Evolutionary conservation across 2,113 vertebrate genomes (phyloP), one percentile per base, ranked within the genome.

Genomic region (Miniopterus natalensis): DNA sequence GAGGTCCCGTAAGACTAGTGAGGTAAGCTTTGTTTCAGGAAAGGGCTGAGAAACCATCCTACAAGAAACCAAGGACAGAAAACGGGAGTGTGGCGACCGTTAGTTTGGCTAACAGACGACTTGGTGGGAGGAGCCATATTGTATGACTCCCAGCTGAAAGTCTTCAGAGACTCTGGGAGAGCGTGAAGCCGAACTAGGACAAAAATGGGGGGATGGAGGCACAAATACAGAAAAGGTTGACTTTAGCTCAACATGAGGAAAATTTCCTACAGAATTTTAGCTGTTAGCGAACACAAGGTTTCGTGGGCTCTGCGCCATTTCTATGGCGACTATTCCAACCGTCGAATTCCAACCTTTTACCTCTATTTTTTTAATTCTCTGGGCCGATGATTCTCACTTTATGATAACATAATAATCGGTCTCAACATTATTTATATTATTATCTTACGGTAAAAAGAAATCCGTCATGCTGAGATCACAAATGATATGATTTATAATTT

Each of bases 371-470:
- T 87, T 21, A 93, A 68, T 78, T 31, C 11, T 21, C 40, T 31
- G 77, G 45, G 73, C 49, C 18, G 40, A 20, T 73, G 57, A 68
- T 79, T 83, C n/a, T 63, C 66, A 47, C 63, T 79, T 79, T 92
- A 88, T 90, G 51, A 65, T 68, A 83, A n/a, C 59, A 51, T 87
- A 87, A 29, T 79, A 51, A 87, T 84, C 10, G 45, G 11, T 74
- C n/a, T 90, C 27, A 80, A 18, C n/a, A 65, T 93, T 95, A 90
- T 74, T 90, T 94, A 79, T 75, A 51, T 79, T 73, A 89, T 89
- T 87, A 47, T 79, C 6, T 71, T 79, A 55, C 65, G 29, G 57
- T 83, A 79, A 94, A 94, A 87, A 73, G 25, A 88, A 57, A 86
- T 66, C 49, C 42, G 14, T 13, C 42, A 27, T 71, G 53, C 12